A percentile compares a stretch with the other conserved stretches of the same genome.
Conservation (phyloP, 2,113 vertebrate species). For the Eptesicus fuscus region DNA sequence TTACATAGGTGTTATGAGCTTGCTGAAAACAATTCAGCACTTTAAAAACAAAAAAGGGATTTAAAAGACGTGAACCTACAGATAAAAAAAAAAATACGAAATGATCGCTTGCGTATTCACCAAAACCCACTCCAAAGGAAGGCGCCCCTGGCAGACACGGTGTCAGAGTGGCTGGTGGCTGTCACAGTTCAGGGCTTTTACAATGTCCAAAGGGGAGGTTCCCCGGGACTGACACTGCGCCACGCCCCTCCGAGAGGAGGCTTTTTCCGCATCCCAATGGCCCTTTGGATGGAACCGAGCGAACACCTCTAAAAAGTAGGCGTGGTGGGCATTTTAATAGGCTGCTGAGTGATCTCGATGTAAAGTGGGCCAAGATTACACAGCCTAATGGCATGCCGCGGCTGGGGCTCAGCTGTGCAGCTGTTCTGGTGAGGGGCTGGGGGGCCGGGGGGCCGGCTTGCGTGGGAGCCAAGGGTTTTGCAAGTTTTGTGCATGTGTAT, state of each 20-base stretch:
- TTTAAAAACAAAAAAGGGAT: neutral
- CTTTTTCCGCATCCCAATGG: neutral
- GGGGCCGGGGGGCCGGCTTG: conserved; percentile 37
- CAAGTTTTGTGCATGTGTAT: conserved; percentile 75
- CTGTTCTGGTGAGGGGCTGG: conserved; percentile 26
- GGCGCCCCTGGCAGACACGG: neutral
- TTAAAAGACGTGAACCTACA: conserved; percentile 8
- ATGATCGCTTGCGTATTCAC: neutral
- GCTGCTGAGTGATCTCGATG: neutral
- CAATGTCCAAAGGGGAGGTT: neutral
- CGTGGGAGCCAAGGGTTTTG: conserved; percentile 75
- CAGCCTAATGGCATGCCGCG: conserved; percentile 28
- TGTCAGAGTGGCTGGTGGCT: neutral
- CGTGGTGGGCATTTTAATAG: neutral
- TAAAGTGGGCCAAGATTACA: conserved; percentile 23
- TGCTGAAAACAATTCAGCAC: conserved; percentile 6
- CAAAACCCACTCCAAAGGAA: neutral
- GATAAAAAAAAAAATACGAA: neutral
- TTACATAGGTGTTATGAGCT: neutral
- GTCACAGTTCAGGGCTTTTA: neutral
- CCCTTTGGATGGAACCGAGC: neutral
- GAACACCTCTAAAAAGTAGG: conserved; percentile 24
- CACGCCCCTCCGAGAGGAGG: neutral
- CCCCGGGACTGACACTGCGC: neutral
- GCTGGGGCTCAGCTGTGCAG: conserved; percentile 36